phyloP scores from a whole-genome alignment of 1,140 invertebrate species.

The Manduca sexta region DNA sequence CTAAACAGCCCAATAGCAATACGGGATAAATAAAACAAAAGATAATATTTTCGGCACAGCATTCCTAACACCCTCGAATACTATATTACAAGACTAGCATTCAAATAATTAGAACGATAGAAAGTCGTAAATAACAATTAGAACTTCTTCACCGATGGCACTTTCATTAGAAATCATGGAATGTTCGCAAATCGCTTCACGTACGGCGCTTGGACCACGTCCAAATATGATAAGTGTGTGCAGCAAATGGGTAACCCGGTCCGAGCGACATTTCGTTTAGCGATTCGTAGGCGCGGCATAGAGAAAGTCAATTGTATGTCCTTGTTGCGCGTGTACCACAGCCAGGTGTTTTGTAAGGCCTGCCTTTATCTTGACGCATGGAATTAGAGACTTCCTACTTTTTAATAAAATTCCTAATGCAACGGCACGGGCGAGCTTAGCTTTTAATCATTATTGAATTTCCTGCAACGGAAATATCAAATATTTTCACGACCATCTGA shows the following conservation, averaged over 20 bases:
- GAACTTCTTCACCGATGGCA: background rate
- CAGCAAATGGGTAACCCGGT: slow-evolving; percentile 48
- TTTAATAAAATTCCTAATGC: no score
- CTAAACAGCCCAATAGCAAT: no score
- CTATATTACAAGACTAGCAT: no score
- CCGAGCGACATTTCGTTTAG: slow-evolving; percentile 33
- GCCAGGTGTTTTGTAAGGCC: slow-evolving; percentile 13
- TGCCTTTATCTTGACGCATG: slow-evolving; percentile 4
- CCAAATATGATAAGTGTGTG: slow-evolving; percentile 41
- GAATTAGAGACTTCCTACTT: background rate
- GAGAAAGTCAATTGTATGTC: slow-evolving; percentile 38
- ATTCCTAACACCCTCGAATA: no score
- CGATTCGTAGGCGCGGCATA: slow-evolving; percentile 20
- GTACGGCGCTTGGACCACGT: slow-evolving; percentile 17
- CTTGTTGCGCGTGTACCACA: slow-evolving; percentile 29
- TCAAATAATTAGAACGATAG: background rate
- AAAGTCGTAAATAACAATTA: background rate
- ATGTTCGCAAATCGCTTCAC: slow-evolving; percentile 14
- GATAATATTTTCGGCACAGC: no score
- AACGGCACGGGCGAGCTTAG: no score
- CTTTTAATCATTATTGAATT: no score
- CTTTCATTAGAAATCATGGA: background rate
- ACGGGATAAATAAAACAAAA: no score
- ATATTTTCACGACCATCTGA: no score
- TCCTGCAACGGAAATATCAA: no score